Base-by-base conservation (phyloP, 2,888 invertebrate genomes). In the Tromatobia lineatoria region DNA sequence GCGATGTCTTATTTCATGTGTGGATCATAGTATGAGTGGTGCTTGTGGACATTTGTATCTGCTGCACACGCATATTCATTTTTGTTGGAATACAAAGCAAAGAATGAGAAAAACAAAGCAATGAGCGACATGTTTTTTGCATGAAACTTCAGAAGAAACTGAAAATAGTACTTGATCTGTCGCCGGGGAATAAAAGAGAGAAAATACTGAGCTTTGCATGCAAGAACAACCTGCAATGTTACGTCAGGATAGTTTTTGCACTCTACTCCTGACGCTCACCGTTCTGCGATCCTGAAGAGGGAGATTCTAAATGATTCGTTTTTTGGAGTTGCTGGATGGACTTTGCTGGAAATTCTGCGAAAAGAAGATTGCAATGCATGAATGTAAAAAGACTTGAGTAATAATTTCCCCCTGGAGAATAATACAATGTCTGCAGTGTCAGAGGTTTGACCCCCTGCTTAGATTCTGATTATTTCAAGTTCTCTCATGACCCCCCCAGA, bases 191-290 rank as follows among this genome's bases (percentile, higher is more conserved):
- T 29, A 29, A 29, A 29, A 59, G 29, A 29, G 15, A 10, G 4
- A 13, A n/a, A 2, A 10, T 23, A 57, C 23, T 8, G 6, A 59
- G n/a, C 11, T 1, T 29, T 15, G 59, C 59, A 59, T n/a, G 29
- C 59, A 29, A 59, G 1, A 59, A 59, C 4, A 15, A 59, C 8
- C 15, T 29, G 18, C 15, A 25, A 29, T 8, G n/a, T 59, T 59
- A 59, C 29, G 59, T 59, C 29, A 23, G 25, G 29, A 29, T 29
- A 59, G 29, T 59, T 29, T 29, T 29, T 59, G 59, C 29, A 59
- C 59, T 25, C 29, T 2, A 29, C 15, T 59, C 29, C 2, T n/a
- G 29, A 59, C 25, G n/a, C 15, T 59, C 29, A n/a, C 0, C 29
- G 59, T 25, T 15, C 20, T 23, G 29, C 29, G 29, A 29, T 29